Conservation (phyloP, 2,113 vertebrate genomes). For the Microcebus ravelobensis region DNA sequence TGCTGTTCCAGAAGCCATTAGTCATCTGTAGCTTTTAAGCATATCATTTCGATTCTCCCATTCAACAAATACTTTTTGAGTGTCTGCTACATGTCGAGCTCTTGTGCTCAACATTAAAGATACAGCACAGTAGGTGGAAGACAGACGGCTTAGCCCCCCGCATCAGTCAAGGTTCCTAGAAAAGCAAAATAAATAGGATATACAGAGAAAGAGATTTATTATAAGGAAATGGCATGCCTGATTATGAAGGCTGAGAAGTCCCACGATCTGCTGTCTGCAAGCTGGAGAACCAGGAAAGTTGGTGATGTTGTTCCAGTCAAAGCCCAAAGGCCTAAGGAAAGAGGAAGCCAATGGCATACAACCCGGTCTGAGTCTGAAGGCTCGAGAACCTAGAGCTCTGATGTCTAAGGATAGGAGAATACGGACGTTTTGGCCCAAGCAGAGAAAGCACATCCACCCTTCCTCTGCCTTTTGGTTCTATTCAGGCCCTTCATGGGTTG, state of each 20-base stretch:
- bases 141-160: not conserved
- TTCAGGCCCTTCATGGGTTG: not conserved
- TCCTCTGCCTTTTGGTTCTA: not conserved
- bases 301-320: not conserved
- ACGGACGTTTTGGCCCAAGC: not conserved
- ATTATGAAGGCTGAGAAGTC: not conserved
- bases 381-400: not conserved
- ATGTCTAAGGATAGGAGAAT: not conserved
- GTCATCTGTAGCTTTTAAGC: slow-evolving; percentile 30
- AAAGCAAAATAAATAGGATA: not conserved
- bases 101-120: not conserved
- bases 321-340: not conserved
- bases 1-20: slow-evolving; percentile 47
- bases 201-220: not conserved
- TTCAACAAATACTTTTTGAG: not conserved
- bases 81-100: not conserved
- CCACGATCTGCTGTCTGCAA: not conserved
- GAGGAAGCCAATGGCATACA: accelerated
- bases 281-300: not conserved
- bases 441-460: not conserved
- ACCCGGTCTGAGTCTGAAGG: not conserved
- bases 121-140: not conserved
- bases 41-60: not conserved
- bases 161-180: not conserved
- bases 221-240: not conserved